Base-by-base conservation (phyloP, 1,140 invertebrate genomes). In the Drosophila suzukii region DNA sequence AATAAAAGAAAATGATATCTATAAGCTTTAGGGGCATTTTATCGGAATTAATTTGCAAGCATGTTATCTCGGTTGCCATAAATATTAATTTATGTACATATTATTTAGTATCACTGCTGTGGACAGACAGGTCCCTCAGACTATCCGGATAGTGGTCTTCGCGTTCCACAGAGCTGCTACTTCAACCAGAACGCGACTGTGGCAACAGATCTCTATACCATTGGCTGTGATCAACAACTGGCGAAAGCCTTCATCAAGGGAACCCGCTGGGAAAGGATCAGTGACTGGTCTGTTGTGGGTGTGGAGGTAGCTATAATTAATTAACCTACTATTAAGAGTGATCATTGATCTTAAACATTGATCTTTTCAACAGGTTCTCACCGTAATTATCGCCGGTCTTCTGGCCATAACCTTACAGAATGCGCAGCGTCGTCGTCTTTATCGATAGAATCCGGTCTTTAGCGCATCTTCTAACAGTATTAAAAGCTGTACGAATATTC, bases 331-430 rank as follows among this genome's bases (percentile, higher is more conserved):
- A 8, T 6, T 10, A 2, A n/a, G 2, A 20, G 11, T 4, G 7
- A 61, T 17, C 6, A 34, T 12, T 27, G 0, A 36, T 32, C 1
- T 5, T 2, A 12, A 6, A 30, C n/a, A n/a, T n/a, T n/a, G n/a
- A n/a, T n/a, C 12, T 10, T 17, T 4, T 46, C 55, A 47, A 0
- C 46, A 91, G 90, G 24, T 78, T 12, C 43, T 85, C 1, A 77
- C 90, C 6, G 62, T 88, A 11, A 70, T 80, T 10, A 55, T 89
- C 12, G 75, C 86, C 20, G 86, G 86, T 0, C 73, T 91, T 5
- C 51, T 91, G 61, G 86, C 90, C 6, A 91, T 91, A 12, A 85
- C 74, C 34, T 68, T 91, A n/a, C 81, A 91, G 55, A 88, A 91
- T 57, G 73, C 77, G 1, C 68, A 84, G 20, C 80, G 84, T 1